phyloP scores from a whole-genome alignment of 2,888 invertebrate species.

The Cetonia aurata region DNA sequence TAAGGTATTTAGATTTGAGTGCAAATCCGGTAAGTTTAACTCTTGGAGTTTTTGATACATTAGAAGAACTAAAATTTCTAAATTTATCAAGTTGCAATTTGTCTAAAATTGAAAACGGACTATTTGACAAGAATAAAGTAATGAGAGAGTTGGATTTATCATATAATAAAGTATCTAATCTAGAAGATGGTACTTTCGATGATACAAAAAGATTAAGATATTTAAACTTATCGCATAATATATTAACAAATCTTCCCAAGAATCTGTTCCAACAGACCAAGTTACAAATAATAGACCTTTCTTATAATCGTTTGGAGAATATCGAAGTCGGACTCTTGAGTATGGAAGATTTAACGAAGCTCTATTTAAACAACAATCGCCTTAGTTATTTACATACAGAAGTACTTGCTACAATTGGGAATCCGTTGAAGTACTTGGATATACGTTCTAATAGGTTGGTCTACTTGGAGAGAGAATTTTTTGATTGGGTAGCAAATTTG shows the following conservation, averaged over 20 bases:
- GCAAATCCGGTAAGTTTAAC: conserved; percentile 36
- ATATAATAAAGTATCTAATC: conserved; percentile 46
- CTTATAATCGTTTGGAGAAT: conserved; percentile 50
- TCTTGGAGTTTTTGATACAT: conserved; percentile 42
- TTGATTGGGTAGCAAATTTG: conserved; percentile 50
- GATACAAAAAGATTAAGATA: conserved; percentile 46
- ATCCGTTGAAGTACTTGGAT: conserved; percentile 50
- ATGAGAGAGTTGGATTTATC: conserved; percentile 51
- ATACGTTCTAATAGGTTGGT: conserved; percentile 52
- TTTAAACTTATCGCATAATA: conserved; percentile 52
- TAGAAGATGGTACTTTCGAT: conserved; percentile 47
- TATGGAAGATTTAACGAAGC: conserved; percentile 47
- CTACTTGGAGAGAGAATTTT: conserved; percentile 49
- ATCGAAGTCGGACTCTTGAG: conserved; percentile 49
- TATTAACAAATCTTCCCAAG: conserved; percentile 45
- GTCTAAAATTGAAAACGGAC: conserved; percentile 35
- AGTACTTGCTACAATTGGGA: conserved; percentile 48
- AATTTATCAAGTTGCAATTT: conserved; percentile 48
- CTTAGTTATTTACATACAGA: conserved; percentile 50
- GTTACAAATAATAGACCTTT: conserved; percentile 52
- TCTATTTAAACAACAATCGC: conserved; percentile 51
- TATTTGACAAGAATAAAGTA: conserved; percentile 49
- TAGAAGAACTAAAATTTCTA: conserved; percentile 41
- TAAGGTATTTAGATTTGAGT: conserved; percentile 49
- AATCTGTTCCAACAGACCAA: conserved; percentile 50